Evolutionary conservation across 2,797 vertebrate genomes (phyloP).

Genomic region (Furcifer pardalis): DNA sequence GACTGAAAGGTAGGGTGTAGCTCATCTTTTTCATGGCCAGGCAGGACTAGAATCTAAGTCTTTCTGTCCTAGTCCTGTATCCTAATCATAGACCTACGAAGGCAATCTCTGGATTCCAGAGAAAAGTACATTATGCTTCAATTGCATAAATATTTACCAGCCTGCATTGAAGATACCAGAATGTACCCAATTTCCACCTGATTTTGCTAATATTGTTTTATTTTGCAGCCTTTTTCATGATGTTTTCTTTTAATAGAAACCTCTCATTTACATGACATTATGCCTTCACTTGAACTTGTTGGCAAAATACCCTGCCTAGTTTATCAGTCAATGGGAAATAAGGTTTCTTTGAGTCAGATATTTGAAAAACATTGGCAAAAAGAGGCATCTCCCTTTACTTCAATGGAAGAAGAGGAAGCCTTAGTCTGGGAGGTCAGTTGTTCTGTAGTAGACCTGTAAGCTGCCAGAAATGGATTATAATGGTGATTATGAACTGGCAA

Average conservation of each 20-base stretch:
- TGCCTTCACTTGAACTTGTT: neutral
- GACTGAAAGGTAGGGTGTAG: neutral
- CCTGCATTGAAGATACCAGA: neutral
- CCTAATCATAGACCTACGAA: neutral
- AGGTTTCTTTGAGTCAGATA: neutral
- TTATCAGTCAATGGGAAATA: neutral
- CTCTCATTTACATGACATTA: neutral
- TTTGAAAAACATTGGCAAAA: neutral
- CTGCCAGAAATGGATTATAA: too few relatives aligned
- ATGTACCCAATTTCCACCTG: too few relatives aligned
- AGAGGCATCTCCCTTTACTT: neutral
- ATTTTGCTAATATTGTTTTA: neutral
- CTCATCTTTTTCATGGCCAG: neutral
- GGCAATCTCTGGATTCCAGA: slow-evolving; percentile 10
- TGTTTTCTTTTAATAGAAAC: neutral
- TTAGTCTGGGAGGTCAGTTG: neutral
- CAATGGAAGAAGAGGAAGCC: neutral
- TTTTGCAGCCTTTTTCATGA: neutral
- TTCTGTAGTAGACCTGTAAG: neutral
- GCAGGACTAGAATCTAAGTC: neutral
- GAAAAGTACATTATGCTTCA: slow-evolving; percentile 3
- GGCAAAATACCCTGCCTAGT: neutral
- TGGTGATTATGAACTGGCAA: too few relatives aligned
- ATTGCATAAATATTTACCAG: neutral
- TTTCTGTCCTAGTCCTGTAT: neutral